Percentiles rank a stretch among this genome's conserved stretches.
Conservation (phyloP, 2,888 invertebrate genomes). For the Lithophane socia region DNA sequence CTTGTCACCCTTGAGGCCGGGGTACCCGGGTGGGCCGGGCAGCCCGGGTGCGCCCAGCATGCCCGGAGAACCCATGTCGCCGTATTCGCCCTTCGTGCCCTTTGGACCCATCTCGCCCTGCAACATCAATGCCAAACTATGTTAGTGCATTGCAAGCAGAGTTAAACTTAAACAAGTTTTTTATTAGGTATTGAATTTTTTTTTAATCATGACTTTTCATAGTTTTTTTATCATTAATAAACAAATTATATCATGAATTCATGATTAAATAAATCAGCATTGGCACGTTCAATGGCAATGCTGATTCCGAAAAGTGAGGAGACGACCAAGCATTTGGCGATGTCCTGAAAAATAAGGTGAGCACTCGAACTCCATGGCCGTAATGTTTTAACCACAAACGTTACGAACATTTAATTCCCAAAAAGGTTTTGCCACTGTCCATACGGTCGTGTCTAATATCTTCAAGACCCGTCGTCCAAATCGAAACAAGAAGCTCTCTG, state of each 20-base stretch:
- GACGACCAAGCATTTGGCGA: neutral
- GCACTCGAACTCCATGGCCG: neutral
- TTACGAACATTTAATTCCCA: neutral
- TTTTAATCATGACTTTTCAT: neutral
- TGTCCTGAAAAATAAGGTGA: neutral
- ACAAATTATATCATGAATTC: too few species aligned
- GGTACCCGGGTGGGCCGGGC: conserved; percentile 95
- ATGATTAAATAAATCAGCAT: neutral
- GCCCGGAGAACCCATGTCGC: conserved; percentile 98
- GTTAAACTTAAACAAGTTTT: neutral
- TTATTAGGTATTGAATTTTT: too few species aligned
- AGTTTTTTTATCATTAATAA: too few species aligned
- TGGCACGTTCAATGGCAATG: too few species aligned
- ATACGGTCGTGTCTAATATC: too few species aligned
- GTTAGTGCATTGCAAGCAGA: neutral
- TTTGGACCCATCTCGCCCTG: conserved; percentile 96
- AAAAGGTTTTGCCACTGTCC: neutral
- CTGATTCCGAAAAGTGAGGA: neutral
- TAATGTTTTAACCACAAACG: neutral
- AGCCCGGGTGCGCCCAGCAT: conserved; percentile 98
- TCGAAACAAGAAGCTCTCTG: too few species aligned
- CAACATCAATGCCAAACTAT: conserved; percentile 46
- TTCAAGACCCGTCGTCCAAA: too few species aligned
- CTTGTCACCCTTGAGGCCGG: conserved; percentile 97
- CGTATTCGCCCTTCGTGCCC: conserved; percentile 96